phyloP scores from a whole-genome alignment of 2,113 vertebrate genomes.

The Myotis lucifugus region DNA sequence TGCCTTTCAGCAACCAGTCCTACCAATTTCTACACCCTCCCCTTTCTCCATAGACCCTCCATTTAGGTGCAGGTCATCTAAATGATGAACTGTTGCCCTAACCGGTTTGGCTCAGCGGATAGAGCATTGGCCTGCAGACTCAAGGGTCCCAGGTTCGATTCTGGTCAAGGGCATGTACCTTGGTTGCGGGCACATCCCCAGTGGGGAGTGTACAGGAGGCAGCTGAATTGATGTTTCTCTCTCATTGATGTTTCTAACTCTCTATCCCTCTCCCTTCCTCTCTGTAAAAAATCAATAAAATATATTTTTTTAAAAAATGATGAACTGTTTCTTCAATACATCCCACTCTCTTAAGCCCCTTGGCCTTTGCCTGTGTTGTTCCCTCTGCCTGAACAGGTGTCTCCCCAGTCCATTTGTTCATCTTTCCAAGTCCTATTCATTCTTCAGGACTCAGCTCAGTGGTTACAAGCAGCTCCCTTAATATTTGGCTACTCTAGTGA shows the following conservation, averaged over 20 bases:
- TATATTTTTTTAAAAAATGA: no score
- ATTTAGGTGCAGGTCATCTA: neutral
- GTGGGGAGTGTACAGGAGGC: no score
- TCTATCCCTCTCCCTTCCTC: no score
- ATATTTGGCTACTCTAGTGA: neutral
- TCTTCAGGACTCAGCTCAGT: neutral
- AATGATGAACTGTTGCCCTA: neutral
- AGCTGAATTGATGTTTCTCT: no score
- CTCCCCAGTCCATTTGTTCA: neutral
- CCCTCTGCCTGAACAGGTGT: neutral
- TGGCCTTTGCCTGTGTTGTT: neutral
- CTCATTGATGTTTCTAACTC: no score
- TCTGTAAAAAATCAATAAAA: no score
- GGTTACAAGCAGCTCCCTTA: neutral
- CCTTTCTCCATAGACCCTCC: neutral
- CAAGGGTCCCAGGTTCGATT: no score
- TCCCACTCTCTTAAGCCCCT: neutral
- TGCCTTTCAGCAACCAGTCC: neutral
- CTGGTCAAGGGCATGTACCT: no score
- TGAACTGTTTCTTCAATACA: neutral
- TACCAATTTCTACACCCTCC: neutral
- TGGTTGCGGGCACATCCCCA: no score
- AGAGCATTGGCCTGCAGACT: no score
- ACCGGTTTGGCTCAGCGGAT: no score
- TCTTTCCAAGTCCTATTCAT: no score